Conservation (phyloP, 2,113 vertebrate genomes). For the Brienomyrus brachyistius region DNA sequence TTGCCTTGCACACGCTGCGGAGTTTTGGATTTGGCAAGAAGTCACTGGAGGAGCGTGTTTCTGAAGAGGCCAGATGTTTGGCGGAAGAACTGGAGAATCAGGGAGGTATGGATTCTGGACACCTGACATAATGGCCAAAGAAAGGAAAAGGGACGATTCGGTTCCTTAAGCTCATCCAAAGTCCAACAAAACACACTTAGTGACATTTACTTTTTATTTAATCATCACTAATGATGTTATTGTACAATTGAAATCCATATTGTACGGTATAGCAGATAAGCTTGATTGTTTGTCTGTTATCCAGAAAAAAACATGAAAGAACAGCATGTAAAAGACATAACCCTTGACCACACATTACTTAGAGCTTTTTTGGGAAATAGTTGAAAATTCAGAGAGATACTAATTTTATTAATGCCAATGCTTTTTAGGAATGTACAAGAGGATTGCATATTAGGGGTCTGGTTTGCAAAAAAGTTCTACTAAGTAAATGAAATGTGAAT, state of each 20-base stretch:
- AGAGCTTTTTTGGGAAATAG: not conserved
- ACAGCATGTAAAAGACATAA: not conserved
- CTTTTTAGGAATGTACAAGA: not conserved
- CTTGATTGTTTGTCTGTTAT: not conserved
- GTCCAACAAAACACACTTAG: not conserved
- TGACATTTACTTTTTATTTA: not conserved
- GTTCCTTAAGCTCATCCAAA: not conserved
- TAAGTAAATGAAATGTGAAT: not conserved
- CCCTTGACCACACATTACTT: not conserved
- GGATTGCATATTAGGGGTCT: not conserved
- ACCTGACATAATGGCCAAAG: not conserved
- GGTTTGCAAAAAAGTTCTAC: not conserved
- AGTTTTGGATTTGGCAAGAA: conserved; percentile 45
- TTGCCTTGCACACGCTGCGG: conserved; percentile 33
- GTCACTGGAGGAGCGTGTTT: conserved; percentile 34
- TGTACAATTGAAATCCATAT: not conserved
- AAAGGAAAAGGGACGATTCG: not conserved
- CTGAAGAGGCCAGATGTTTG: conserved; percentile 33
- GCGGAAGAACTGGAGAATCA: conserved; percentile 25
- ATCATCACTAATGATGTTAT: not conserved
- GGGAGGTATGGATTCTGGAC: conserved; percentile 23
- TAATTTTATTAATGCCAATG: not conserved
- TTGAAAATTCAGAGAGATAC: not conserved
- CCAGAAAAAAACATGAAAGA: not conserved
- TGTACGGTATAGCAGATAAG: not conserved